These are phyloP conservation scores for Gymnogyps californianus DNA, from an alignment of 2,113 vertebrate genomes.

Conservation along the genomic window DNA sequence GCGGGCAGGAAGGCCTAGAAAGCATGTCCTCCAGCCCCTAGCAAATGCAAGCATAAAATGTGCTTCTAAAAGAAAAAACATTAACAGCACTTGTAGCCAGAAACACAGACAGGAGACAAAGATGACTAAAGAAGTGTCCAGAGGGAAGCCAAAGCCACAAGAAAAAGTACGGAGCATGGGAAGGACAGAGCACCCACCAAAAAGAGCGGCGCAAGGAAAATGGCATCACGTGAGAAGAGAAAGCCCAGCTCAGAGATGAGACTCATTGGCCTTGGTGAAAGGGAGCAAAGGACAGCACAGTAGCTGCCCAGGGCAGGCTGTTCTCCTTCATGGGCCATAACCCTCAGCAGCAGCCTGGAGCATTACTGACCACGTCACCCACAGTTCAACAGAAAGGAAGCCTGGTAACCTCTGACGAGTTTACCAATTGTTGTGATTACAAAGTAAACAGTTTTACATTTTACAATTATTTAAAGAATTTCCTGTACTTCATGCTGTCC, in stretches of 20 bases:
- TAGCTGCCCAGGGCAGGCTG: not conserved
- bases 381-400: not conserved
- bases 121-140: not conserved
- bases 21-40: not conserved
- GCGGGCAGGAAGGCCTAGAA: not conserved
- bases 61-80: not conserved
- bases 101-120: not conserved
- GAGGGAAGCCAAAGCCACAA: not conserved
- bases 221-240: not conserved
- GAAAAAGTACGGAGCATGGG: not conserved
- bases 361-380: not conserved
- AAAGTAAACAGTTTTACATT: not conserved
- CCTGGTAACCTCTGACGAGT: not conserved
- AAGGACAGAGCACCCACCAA: not conserved
- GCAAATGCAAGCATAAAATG: not conserved
- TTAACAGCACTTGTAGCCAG: not conserved
- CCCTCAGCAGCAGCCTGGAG: not conserved
- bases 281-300: not conserved
- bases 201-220: not conserved
- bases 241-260: not conserved
- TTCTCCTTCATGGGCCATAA: not conserved
- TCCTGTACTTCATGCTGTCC: not conserved
- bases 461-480: not conserved
- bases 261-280: not conserved
- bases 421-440: not conserved